These are phyloP conservation scores for Charina bottae DNA, from an alignment of 2,113 vertebrate genomes.

Conservation along the genomic window DNA sequence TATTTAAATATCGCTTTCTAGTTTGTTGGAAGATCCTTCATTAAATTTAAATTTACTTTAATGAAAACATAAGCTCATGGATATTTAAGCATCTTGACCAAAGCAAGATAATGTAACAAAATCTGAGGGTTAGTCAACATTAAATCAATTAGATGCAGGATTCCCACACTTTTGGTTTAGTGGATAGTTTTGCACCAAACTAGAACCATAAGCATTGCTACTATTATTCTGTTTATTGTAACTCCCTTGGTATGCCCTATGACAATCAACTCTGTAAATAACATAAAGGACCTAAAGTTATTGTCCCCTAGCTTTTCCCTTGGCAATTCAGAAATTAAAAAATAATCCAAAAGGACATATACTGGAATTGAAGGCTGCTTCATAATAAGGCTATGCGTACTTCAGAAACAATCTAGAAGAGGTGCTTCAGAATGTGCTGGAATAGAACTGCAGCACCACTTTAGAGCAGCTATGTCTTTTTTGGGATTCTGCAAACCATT, in stretches of 20 bases:
- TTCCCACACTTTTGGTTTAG: neutral
- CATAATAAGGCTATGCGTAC: no score
- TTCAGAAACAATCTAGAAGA: no score
- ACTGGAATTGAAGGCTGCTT: neutral
- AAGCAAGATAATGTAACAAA: conserved; percentile 24
- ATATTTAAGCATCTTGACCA: conserved; percentile 26
- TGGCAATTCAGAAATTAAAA: neutral
- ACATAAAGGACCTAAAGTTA: neutral
- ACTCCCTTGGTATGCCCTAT: neutral
- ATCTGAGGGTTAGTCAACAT: neutral
- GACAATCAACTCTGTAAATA: neutral
- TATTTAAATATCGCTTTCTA: conserved; percentile 63
- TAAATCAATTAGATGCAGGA: neutral
- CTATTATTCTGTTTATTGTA: neutral
- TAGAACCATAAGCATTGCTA: neutral
- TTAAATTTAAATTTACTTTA: conserved; percentile 39
- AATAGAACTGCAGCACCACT: no score
- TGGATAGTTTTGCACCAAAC: neutral
- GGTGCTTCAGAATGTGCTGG: no score
- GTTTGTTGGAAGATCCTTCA: conserved; percentile 67
- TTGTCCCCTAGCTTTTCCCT: neutral
- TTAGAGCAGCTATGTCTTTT: no score
- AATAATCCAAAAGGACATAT: conserved; percentile 11
- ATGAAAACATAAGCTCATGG: conserved; percentile 37
- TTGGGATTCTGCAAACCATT: no score